phyloP scores from a whole-genome alignment of 2,113 vertebrate genomes.

The Hirundichthys speculiger region DNA sequence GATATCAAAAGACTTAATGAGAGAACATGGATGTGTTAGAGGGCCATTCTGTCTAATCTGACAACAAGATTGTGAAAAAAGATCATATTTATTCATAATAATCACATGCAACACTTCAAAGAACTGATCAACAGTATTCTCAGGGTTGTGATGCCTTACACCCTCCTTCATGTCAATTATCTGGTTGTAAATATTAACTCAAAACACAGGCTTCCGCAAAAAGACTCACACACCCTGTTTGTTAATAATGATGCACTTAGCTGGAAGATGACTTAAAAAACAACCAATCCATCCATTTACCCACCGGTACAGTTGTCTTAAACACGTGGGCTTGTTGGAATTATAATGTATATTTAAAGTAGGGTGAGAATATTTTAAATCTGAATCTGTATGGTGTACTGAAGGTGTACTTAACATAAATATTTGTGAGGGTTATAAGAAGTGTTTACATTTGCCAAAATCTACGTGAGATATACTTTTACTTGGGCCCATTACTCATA shows the following conservation, averaged over 20 bases:
- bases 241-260: constrained; percentile 46
- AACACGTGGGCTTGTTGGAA: constrained; percentile 11
- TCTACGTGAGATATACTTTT: too few relatives aligned
- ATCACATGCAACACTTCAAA: too few relatives aligned
- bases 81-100: not conserved
- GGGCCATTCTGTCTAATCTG: constrained; percentile 26
- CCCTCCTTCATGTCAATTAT: constrained; percentile 34
- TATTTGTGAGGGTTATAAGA: not conserved
- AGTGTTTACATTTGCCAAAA: not conserved
- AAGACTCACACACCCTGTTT: constrained; percentile 41
- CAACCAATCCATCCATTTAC: not conserved
- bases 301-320: not conserved
- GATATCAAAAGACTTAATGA: not conserved
- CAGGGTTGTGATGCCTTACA: constrained; percentile 5
- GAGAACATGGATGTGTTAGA: not conserved
- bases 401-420: not conserved
- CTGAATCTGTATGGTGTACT: too few relatives aligned
- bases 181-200: constrained; percentile 6
- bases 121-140: too few relatives aligned
- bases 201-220: constrained; percentile 13
- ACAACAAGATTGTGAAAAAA: constrained; percentile 26
- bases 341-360: too few relatives aligned
- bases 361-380: too few relatives aligned
- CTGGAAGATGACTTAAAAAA: constrained; percentile 13
- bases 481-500: not conserved